Conservation (phyloP, 2,888 invertebrate genomes). For the Limenitis camilla region DNA sequence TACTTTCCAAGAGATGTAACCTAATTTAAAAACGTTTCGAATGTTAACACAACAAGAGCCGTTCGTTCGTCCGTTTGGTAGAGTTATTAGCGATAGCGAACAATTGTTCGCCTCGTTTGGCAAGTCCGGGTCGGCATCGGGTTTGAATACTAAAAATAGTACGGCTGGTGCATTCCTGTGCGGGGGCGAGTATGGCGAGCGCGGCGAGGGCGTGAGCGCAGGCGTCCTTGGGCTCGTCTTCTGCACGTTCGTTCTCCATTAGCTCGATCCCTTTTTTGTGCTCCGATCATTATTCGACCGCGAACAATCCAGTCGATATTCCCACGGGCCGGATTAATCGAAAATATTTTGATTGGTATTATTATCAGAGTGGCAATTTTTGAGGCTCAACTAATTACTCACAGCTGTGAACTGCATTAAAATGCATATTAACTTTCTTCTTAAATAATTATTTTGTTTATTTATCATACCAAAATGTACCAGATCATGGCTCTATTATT, state of each 20-base stretch:
- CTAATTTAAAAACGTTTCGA: too few relatives aligned
- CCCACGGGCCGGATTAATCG: constrained; percentile 60
- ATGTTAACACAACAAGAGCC: not conserved
- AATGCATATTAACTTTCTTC: too few relatives aligned
- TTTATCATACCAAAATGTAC: too few relatives aligned
- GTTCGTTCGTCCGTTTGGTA: not conserved
- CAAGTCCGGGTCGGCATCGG: constrained; percentile 47
- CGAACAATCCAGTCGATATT: constrained; percentile 61
- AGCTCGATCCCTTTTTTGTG: constrained; percentile 70
- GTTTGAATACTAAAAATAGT: constrained; percentile 70
- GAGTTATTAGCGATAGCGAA: constrained; percentile 26
- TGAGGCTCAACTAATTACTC: too few relatives aligned
- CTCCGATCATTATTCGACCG: constrained; percentile 66
- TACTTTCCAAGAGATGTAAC: too few relatives aligned
- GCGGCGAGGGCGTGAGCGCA: constrained; percentile 28
- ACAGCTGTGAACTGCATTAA: too few relatives aligned
- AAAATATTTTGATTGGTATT: too few relatives aligned
- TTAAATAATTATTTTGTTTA: too few relatives aligned
- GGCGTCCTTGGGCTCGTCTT: constrained; percentile 56
- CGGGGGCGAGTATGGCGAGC: constrained; percentile 22
- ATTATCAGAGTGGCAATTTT: too few relatives aligned
- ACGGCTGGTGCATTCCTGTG: constrained; percentile 50
- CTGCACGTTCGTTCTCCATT: constrained; percentile 52
- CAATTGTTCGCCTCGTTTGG: constrained; percentile 42
- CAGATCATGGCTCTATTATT: too few relatives aligned